Evolutionary conservation across 2,888 invertebrate species (phyloP).

Genomic region (Abscondita cerata): DNA sequence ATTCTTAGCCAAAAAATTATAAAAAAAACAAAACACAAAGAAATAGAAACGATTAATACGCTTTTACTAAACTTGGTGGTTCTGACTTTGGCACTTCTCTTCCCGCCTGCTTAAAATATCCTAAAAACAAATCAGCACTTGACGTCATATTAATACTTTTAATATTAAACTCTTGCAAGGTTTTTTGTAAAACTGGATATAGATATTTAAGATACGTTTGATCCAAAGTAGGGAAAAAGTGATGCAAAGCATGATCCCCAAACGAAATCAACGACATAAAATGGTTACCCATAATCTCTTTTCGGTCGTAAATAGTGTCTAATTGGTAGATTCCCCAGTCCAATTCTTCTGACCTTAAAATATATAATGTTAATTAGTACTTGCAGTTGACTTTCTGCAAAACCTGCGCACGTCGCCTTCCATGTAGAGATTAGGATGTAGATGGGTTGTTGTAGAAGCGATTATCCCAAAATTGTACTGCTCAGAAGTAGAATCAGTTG

Average conservation of each 20-base stretch:
- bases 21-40: no score
- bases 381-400: constrained; percentile 24
- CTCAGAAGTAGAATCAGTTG: constrained; percentile 68
- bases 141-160: constrained; percentile 58
- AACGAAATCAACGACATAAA: constrained; percentile 76
- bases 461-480: constrained; percentile 63
- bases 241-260: constrained; percentile 82
- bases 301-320: constrained; percentile 76
- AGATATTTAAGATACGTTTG: constrained; percentile 75
- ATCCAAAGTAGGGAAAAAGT: constrained; percentile 83
- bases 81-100: constrained; percentile 58
- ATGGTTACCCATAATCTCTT: constrained; percentile 71
- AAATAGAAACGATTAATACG: no score
- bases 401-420: constrained; percentile 76
- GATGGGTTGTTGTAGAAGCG: constrained; percentile 72
- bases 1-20: no score
- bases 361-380: not conserved
- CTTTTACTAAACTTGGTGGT: constrained; percentile 45
- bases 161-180: constrained; percentile 69
- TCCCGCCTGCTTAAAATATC: constrained; percentile 70
- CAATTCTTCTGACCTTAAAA: constrained; percentile 5
- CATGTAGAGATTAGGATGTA: constrained; percentile 80
- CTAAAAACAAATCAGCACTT: constrained; percentile 69
- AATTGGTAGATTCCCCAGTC: constrained; percentile 80
- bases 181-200: constrained; percentile 68